Percentiles rank a stretch among this genome's conserved stretches.
phyloP scores from a whole-genome alignment of 2,113 vertebrate species.

The Sturnira hondurensis region DNA sequence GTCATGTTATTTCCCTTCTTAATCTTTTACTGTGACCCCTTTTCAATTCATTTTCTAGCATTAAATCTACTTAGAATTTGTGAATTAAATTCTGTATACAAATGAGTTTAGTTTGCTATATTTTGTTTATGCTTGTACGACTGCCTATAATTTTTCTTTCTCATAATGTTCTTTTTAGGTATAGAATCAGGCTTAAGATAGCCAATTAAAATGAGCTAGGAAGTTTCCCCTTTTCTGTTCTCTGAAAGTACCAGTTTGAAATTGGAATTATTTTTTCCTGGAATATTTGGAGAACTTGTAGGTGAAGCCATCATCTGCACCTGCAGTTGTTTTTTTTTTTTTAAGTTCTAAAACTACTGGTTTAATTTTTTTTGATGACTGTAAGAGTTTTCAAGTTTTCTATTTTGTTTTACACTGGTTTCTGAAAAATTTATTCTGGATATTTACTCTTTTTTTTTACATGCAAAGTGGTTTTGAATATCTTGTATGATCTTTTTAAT shows the following conservation, averaged over 20 bases:
- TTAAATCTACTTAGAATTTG: neutral
- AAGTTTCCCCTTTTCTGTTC: neutral
- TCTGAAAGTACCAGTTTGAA: neutral
- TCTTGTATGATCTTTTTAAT: neutral
- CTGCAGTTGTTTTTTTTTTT: neutral
- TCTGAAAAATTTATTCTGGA: constrained; percentile 28
- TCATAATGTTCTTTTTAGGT: neutral
- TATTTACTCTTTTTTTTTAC: neutral
- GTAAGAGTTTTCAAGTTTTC: neutral
- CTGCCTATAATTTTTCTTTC: neutral
- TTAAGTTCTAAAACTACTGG: neutral
- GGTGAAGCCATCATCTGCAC: constrained; percentile 19
- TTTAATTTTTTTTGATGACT: constrained; percentile 4
- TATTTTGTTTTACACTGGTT: neutral
- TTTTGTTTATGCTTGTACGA: neutral
- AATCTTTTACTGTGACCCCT: neutral
- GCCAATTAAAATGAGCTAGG: neutral
- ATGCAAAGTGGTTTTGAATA: neutral
- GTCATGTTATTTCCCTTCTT: constrained; percentile 7
- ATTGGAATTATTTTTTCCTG: constrained; percentile 22
- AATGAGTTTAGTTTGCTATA: neutral
- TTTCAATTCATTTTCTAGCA: neutral
- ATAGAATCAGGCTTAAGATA: neutral
- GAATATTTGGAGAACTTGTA: constrained; percentile 12
- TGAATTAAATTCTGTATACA: neutral